These are phyloP conservation scores for Amphibalanus amphitrite DNA, from an alignment of 1,140 invertebrate genomes.

Conservation along the genomic window DNA sequence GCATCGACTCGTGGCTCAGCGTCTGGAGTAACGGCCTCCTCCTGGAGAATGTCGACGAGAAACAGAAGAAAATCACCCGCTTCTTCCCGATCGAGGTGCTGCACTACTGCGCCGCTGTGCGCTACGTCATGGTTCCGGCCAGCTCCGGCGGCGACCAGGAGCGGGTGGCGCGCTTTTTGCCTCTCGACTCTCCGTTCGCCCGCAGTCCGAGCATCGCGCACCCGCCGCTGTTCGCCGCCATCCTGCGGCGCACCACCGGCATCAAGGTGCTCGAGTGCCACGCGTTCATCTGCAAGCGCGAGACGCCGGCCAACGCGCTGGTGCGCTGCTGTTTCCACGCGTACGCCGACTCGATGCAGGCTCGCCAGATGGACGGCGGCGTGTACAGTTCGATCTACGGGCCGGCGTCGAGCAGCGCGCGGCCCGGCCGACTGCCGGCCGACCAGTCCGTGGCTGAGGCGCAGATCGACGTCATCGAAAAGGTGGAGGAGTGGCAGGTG, in stretches of 20 bases:
- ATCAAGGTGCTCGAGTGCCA: constrained; percentile 98
- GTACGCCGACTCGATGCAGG: constrained; percentile 83
- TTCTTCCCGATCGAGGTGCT: constrained; percentile 95
- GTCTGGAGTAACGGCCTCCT: constrained; percentile 94
- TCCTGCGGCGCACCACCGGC: constrained; percentile 83
- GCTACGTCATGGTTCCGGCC: constrained; percentile 48
- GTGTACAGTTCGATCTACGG: constrained; percentile 18
- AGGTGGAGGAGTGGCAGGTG: constrained; percentile 19
- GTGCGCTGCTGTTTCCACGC: constrained; percentile 85
- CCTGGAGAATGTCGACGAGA: constrained; percentile 90
- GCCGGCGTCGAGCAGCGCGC: constrained; percentile 10
- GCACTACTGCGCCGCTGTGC: constrained; percentile 93
- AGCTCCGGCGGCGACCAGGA: constrained; percentile 24
- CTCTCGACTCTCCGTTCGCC: constrained; percentile 88
- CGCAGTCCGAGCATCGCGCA: constrained; percentile 64
- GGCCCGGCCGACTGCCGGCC: constrained; percentile 9
- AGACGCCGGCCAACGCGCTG: constrained; percentile 82
- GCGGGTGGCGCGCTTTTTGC: constrained; percentile 67
- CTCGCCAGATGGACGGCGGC: constrained; percentile 36
- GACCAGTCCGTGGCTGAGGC: constrained; percentile 10
- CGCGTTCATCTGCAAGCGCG: constrained; percentile 92
- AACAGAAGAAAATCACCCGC: constrained; percentile 78
- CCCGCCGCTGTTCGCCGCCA: constrained; percentile 93
- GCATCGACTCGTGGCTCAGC: constrained; percentile 92
- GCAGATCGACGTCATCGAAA: constrained; percentile 21